Evolutionary conservation across 2,797 vertebrate genomes (phyloP).

Genomic region (Neoniphon sammara): DNA sequence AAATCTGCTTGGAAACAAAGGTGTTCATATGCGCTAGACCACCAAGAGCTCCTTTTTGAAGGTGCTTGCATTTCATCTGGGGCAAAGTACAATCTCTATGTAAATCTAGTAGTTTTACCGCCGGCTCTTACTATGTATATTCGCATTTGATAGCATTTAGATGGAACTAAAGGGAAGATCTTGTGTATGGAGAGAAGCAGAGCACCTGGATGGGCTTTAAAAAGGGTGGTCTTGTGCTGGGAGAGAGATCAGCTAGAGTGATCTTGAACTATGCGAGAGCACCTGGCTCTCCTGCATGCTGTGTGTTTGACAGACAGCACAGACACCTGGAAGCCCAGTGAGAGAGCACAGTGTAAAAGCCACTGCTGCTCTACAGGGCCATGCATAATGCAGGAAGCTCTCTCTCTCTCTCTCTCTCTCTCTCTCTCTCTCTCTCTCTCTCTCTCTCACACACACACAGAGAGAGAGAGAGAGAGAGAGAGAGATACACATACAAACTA

Average conservation of each 20-base stretch:
- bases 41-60: constrained; percentile 2
- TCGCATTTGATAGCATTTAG: constrained; percentile 18
- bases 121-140: background rate
- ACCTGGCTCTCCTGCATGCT: constrained; percentile 58
- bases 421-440: constrained; percentile 40
- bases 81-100: background rate
- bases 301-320: constrained; percentile 66
- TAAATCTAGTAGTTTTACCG: background rate
- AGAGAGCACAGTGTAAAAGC: constrained; percentile 61
- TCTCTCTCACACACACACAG: no score
- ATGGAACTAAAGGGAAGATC: constrained; percentile 9
- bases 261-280: constrained; percentile 46
- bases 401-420: constrained; percentile 53
- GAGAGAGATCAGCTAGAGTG: constrained; percentile 51
- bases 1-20: background rate
- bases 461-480: no score
- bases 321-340: constrained; percentile 68
- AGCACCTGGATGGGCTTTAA: constrained; percentile 36
- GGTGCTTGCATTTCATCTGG: constrained; percentile 6
- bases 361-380: constrained; percentile 68
- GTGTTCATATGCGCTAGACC: constrained; percentile 1
- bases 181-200: constrained; percentile 14
- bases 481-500: no score
- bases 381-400: constrained; percentile 79
- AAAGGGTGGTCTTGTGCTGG: constrained; percentile 45